Percentiles rank a stretch among this genome's conserved stretches.
These are phyloP conservation scores for Myiozetetes cayanensis DNA, from an alignment of 2,113 vertebrate species.

Conservation along the genomic window DNA sequence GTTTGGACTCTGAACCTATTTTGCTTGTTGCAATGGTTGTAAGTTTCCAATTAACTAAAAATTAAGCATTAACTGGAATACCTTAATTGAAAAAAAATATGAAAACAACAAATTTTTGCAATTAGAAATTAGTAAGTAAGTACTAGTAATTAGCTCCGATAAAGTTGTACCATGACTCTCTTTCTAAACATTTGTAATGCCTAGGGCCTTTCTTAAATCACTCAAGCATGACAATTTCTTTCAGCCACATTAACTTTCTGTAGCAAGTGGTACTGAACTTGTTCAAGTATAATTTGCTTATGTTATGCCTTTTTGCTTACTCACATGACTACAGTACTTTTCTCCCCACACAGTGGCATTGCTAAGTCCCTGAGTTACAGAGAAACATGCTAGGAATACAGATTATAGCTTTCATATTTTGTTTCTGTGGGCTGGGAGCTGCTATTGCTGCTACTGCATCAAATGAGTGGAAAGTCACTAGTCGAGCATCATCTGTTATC, in stretches of 20 bases:
- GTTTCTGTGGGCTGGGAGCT: constrained; percentile 85
- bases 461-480: constrained; percentile 92
- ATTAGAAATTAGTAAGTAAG: constrained; percentile 10
- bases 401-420: constrained; percentile 84
- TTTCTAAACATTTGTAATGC: neutral
- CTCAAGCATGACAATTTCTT: constrained; percentile 58
- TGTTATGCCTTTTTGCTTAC: constrained; percentile 63
- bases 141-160: neutral
- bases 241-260: constrained; percentile 49
- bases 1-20: constrained; percentile 72
- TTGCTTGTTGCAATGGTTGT: constrained; percentile 51
- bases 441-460: constrained; percentile 84
- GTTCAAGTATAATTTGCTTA: constrained; percentile 50
- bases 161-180: neutral
- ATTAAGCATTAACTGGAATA: constrained; percentile 79
- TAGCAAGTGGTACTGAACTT: constrained; percentile 46
- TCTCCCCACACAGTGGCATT: constrained; percentile 11
- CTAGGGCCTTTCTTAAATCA: neutral
- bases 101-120: constrained; percentile 31
- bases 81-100: constrained; percentile 18
- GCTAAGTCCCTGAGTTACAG: neutral
- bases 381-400: constrained; percentile 82
- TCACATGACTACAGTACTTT: constrained; percentile 46
- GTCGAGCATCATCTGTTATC: constrained; percentile 90
- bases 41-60: constrained; percentile 75